Conservation (phyloP, 2,113 vertebrate genomes). For the Mormyrus lacerda region DNA sequence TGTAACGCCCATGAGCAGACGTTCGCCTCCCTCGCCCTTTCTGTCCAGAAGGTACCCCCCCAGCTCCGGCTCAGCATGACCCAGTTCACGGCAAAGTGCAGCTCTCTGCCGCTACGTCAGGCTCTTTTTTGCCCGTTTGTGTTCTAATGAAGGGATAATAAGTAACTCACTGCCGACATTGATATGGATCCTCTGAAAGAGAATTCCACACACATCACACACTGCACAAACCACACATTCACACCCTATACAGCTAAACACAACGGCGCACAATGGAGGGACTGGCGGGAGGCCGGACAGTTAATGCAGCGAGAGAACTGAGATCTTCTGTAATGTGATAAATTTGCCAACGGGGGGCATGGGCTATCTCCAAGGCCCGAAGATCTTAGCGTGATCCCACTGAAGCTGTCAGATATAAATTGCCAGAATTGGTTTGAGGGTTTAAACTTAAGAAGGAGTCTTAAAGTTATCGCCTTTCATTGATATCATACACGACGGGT, state of each 20-base stretch:
- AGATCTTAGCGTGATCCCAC: neutral
- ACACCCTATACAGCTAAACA: neutral
- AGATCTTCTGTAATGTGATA: constrained; percentile 2
- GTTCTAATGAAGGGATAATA: neutral
- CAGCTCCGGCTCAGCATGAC: neutral
- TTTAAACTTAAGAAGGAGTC: neutral
- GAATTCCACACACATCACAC: neutral
- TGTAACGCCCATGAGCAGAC: too few species aligned
- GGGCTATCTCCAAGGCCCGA: neutral
- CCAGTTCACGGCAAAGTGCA: neutral
- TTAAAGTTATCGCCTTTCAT: constrained; percentile 10
- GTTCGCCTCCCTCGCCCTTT: neutral
- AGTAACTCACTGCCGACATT: neutral
- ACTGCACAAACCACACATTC: neutral
- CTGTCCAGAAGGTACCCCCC: neutral
- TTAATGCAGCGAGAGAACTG: neutral
- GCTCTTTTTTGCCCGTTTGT: neutral
- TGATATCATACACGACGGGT: constrained; percentile 1
- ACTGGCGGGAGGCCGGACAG: neutral
- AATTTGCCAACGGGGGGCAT: constrained; percentile 9
- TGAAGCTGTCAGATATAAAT: constrained; percentile 9
- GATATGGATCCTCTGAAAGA: neutral
- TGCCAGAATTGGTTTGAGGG: constrained; percentile 16
- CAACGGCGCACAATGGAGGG: too few species aligned
- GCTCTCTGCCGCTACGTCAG: neutral